These are phyloP conservation scores for Cladopsammia gracilis DNA, from an alignment of 64 coral and sea anemone species.

Conservation along the genomic window DNA sequence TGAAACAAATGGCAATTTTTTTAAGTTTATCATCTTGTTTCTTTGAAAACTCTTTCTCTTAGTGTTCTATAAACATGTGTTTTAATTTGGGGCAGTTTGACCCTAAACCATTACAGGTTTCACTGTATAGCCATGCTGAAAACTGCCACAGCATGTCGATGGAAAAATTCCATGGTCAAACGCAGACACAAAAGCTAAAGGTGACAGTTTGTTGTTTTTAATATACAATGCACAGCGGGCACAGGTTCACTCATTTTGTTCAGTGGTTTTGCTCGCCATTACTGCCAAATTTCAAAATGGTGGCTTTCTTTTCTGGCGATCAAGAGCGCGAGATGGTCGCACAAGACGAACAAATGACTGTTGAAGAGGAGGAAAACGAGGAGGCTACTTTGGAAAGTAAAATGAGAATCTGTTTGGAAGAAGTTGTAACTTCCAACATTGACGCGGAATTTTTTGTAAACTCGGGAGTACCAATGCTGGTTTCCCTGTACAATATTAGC, in stretches of 20 bases:
- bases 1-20: no score
- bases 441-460: background rate
- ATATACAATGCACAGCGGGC: conserved; percentile 42
- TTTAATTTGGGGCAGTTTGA: no score
- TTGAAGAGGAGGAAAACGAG: background rate
- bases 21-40: no score
- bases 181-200: no score
- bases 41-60: no score
- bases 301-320: conserved; percentile 1
- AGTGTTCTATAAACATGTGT: no score
- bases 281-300: conserved; percentile 36
- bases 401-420: background rate
- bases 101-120: no score
- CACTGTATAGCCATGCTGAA: no score
- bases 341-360: conserved; percentile 17
- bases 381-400: conserved; percentile 2
- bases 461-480: background rate
- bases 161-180: no score
- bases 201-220: no score
- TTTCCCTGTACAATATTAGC: conserved; percentile 21
- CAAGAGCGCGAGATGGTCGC: background rate
- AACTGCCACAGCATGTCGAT: no score
- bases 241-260: conserved; percentile 36
- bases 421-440: background rate
- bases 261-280: conserved; percentile 24